phyloP scores from a whole-genome alignment of 2,113 vertebrate species.

The Myrmecophaga tridactyla region DNA sequence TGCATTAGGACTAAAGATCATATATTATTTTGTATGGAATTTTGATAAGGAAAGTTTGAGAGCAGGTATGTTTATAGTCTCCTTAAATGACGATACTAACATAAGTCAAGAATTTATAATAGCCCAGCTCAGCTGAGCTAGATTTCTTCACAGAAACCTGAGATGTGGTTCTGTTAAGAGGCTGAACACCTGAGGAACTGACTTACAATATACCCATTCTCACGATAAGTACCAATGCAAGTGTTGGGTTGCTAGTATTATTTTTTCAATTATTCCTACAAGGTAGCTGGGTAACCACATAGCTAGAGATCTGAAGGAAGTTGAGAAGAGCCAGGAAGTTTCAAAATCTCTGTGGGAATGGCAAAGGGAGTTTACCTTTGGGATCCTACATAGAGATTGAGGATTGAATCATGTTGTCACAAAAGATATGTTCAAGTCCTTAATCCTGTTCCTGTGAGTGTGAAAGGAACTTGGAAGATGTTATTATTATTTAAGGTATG shows the following conservation, averaged over 20 bases:
- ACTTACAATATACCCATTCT: neutral
- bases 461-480: too few species aligned
- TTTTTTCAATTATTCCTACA: neutral
- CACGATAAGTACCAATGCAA: neutral
- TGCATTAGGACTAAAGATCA: neutral
- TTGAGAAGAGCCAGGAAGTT: neutral
- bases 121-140: neutral
- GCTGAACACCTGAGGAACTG: neutral
- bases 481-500: too few species aligned
- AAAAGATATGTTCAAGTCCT: too few species aligned
- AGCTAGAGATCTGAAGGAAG: neutral
- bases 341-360: neutral
- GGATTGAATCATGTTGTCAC: too few species aligned
- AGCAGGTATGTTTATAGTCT: neutral
- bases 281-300: too few species aligned
- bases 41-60: neutral
- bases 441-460: too few species aligned
- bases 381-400: too few species aligned
- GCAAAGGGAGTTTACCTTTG: too few species aligned
- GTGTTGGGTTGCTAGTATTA: neutral
- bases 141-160: neutral
- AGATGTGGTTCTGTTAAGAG: neutral
- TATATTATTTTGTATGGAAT: neutral
- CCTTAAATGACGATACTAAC: neutral
- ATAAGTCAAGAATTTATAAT: neutral